phyloP scores from a whole-genome alignment of 2,797 vertebrate species.

The Myotis vivesi region DNA sequence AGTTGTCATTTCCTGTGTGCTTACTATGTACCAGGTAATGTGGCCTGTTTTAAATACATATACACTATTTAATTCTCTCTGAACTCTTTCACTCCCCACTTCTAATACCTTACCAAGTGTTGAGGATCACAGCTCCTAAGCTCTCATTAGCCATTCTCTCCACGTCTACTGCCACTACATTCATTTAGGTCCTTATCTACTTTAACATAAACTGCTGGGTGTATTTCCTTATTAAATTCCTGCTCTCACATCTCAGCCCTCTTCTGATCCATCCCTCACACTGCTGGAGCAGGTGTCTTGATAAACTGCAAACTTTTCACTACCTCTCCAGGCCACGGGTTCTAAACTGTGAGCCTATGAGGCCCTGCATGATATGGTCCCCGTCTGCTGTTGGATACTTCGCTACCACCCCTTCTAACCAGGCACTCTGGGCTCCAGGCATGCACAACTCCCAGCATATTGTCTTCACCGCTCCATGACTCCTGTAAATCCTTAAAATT shows the following conservation, averaged over 20 bases:
- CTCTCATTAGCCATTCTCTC: neutral
- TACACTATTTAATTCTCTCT: neutral
- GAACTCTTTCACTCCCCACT: neutral
- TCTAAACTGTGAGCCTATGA: neutral
- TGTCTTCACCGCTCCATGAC: neutral
- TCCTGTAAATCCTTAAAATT: neutral
- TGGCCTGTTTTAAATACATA: neutral
- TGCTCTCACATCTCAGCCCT: neutral
- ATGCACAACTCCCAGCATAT: neutral
- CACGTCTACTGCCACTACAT: neutral
- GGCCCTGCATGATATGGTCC: no score
- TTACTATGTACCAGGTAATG: neutral
- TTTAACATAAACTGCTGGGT: neutral
- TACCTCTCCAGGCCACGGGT: neutral
- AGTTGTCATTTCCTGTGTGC: neutral
- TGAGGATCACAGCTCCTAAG: neutral
- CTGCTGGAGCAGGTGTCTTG: neutral
- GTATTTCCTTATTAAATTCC: neutral
- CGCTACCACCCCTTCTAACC: neutral
- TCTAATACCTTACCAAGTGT: neutral
- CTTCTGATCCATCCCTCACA: neutral
- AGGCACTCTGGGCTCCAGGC: neutral
- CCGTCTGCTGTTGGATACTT: neutral
- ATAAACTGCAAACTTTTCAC: neutral
- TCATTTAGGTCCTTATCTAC: neutral